A percentile compares a stretch with the other conserved stretches of the same genome.
Conservation (phyloP, 2,113 vertebrate genomes). For the Pyxicephalus adspersus region DNA sequence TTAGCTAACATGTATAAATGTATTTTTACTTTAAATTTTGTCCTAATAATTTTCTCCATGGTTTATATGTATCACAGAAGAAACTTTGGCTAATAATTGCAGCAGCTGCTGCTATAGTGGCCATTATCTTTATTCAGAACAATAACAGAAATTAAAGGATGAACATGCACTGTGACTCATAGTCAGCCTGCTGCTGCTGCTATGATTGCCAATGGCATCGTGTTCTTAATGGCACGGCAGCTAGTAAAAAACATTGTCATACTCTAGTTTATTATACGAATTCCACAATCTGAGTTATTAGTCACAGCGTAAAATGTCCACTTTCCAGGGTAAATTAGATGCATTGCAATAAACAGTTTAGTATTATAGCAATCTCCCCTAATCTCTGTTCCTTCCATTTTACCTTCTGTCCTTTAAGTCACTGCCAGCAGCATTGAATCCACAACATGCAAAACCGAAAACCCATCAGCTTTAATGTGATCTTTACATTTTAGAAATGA, state of each 20-base stretch:
- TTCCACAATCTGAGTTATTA: constrained; percentile 15
- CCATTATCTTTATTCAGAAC: constrained; percentile 55
- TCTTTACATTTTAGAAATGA: no score
- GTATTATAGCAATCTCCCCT: background rate
- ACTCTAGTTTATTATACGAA: constrained; percentile 34
- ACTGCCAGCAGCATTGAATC: no score
- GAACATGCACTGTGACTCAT: constrained; percentile 57
- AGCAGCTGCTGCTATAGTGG: constrained; percentile 53
- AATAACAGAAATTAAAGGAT: constrained; percentile 57
- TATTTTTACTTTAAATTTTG: constrained; percentile 35
- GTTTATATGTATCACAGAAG: constrained; percentile 26
- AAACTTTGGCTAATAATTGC: constrained; percentile 45
- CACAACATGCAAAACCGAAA: no score
- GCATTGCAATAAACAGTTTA: background rate
- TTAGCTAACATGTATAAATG: background rate
- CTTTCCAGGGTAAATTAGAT: background rate
- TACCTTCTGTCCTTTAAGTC: background rate
- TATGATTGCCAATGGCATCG: constrained; percentile 47
- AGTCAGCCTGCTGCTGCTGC: constrained; percentile 55
- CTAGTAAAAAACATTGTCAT: constrained; percentile 32
- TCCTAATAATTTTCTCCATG: constrained; percentile 44
- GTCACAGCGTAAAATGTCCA: background rate
- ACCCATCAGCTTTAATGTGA: no score
- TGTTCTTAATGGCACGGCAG: constrained; percentile 41
- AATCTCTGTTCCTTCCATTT: background rate